Evolutionary conservation across 2,113 vertebrate genomes (phyloP).

Genomic region (Nanorana parkeri): DNA sequence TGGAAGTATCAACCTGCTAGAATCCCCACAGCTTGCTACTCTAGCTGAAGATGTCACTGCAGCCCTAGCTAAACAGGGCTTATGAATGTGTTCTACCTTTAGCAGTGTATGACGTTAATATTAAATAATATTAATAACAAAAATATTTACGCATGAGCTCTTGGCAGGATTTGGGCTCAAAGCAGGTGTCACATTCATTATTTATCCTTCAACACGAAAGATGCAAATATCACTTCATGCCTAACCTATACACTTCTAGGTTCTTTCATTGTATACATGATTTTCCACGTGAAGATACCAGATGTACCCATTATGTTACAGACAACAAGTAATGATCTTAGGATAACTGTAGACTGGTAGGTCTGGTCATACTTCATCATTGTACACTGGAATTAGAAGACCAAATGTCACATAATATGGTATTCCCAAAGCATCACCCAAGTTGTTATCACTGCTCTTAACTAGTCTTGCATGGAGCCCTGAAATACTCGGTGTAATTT

Average conservation of each 20-base stretch:
- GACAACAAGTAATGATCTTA: constrained; percentile 55
- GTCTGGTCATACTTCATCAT: constrained; percentile 71
- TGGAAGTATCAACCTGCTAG: constrained; percentile 94
- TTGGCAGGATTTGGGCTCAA: constrained; percentile 79
- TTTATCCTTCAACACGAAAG: constrained; percentile 62
- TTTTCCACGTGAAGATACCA: constrained; percentile 4
- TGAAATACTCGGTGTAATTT: constrained; percentile 79
- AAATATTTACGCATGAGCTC: constrained; percentile 81
- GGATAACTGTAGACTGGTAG: constrained; percentile 64
- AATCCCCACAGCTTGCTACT: constrained; percentile 93
- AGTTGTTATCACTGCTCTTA: constrained; percentile 80
- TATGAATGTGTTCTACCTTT: constrained; percentile 82
- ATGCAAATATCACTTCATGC: constrained; percentile 37
- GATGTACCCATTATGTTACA: constrained; percentile 60
- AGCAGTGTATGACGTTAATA: constrained; percentile 63
- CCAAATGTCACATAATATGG: constrained; percentile 59
- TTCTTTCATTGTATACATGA: constrained; percentile 42
- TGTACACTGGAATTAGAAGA: constrained; percentile 57
- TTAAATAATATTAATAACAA: constrained; percentile 60
- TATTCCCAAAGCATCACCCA: constrained; percentile 76
- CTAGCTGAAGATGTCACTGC: constrained; percentile 96
- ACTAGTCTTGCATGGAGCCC: constrained; percentile 84
- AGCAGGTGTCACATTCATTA: constrained; percentile 77
- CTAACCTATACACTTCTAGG: constrained; percentile 35
- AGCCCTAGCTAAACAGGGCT: constrained; percentile 96